Evolutionary conservation across 2,113 vertebrate genomes (phyloP).

Genomic region (Xiphophorus couchianus): DNA sequence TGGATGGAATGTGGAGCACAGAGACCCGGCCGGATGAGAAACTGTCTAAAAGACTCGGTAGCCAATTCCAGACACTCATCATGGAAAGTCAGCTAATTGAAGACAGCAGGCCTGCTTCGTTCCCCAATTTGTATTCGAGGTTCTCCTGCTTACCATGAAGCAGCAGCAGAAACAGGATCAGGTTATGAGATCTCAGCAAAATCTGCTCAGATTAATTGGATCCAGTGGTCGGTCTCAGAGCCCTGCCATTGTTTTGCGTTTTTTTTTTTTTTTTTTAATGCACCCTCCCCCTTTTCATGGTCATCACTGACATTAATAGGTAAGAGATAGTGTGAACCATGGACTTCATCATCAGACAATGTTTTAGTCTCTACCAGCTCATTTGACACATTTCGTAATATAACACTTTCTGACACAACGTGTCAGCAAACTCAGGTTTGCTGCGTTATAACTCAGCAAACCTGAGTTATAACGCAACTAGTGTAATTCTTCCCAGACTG

Average conservation of each 20-base stretch:
- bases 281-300: neutral
- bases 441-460: neutral
- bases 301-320: neutral
- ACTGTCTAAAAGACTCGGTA: constrained; percentile 58
- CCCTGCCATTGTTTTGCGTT: neutral
- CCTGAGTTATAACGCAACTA: constrained; percentile 15
- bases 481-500: constrained; percentile 36
- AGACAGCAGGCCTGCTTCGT: constrained; percentile 62
- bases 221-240: neutral
- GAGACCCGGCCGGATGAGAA: constrained; percentile 66
- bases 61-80: constrained; percentile 62
- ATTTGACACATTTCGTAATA: neutral
- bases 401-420: constrained; percentile 7
- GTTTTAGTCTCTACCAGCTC: neutral
- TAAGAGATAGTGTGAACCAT: neutral
- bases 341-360: neutral
- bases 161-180: constrained; percentile 17
- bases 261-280: neutral
- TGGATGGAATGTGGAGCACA: constrained; percentile 67
- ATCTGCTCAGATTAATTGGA: neutral
- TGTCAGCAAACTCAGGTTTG: neutral
- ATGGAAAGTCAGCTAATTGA: constrained; percentile 73
- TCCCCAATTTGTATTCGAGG: constrained; percentile 34
- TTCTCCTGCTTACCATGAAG: constrained; percentile 37
- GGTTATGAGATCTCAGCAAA: neutral